Conservation (phyloP, 2,888 invertebrate species). For the Prostheceraeus crozeri region DNA sequence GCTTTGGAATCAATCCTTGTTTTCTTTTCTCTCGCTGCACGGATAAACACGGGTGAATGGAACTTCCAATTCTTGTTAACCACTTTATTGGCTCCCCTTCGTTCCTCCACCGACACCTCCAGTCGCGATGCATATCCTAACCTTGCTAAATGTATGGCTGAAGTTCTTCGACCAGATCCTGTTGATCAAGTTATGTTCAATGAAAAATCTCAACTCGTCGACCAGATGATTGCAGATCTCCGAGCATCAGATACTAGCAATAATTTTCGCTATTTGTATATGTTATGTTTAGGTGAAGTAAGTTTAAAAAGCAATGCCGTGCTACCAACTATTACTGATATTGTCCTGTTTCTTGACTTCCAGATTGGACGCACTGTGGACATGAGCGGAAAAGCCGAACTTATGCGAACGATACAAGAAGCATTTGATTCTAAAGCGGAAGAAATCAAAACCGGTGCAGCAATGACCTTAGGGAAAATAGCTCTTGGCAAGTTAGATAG, state of each 20-base stretch:
- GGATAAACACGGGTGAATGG: neutral
- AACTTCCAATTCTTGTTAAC: neutral
- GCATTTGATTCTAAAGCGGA: slow-evolving; percentile 26
- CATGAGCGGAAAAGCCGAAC: slow-evolving; percentile 53
- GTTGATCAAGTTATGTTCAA: too few species aligned
- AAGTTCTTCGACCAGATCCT: too few species aligned
- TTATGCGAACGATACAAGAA: slow-evolving; percentile 44
- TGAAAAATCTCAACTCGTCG: too few species aligned
- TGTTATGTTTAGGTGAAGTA: too few species aligned
- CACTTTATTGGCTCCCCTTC: neutral
- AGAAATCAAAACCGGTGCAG: slow-evolving; percentile 32
- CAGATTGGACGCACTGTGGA: too few species aligned
- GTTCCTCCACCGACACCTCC: neutral
- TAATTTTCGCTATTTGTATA: too few species aligned
- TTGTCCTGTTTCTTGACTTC: too few species aligned
- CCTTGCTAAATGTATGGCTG: slow-evolving; percentile 17
- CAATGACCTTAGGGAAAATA: slow-evolving; percentile 65
- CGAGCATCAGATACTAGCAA: too few species aligned
- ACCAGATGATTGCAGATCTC: too few species aligned
- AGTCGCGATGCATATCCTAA: slow-evolving; percentile 22
- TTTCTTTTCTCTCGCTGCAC: slow-evolving; percentile 63
- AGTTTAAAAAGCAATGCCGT: too few species aligned
- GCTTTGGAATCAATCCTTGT: slow-evolving; percentile 82
- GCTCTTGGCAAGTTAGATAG: slow-evolving; percentile 86
- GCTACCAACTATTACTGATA: too few species aligned